Conservation (phyloP, 2,113 vertebrate species). For the Oryzias melastigma region DNA sequence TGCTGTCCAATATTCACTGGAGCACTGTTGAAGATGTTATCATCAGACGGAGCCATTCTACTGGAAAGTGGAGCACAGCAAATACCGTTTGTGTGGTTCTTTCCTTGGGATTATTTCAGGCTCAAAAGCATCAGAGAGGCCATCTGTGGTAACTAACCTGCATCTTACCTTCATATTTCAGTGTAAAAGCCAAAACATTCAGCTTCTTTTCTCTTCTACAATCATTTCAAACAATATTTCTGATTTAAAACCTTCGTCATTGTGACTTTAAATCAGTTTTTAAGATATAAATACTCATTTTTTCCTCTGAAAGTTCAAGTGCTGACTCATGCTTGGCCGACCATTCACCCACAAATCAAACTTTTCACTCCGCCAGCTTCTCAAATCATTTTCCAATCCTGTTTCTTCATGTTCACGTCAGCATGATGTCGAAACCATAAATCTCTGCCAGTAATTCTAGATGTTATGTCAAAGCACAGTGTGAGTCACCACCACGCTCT, state of each 20-base stretch:
- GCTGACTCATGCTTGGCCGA: slow-evolving; percentile 7
- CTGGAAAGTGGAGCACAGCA: slow-evolving; percentile 41
- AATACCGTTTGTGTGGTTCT: slow-evolving; percentile 15
- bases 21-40: slow-evolving; percentile 28
- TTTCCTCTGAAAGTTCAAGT: too few species aligned
- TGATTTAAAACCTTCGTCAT: too few species aligned
- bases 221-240: too few species aligned
- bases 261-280: too few species aligned
- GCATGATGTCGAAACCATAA: slow-evolving; percentile 35
- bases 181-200: too few species aligned
- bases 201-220: too few species aligned
- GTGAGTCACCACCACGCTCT: background rate
- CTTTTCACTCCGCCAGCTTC: slow-evolving; percentile 9
- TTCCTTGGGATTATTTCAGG: slow-evolving; percentile 37
- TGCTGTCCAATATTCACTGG: slow-evolving; percentile 7
- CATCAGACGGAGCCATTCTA: slow-evolving; percentile 39
- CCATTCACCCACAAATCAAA: slow-evolving; percentile 37
- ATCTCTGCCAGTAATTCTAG: slow-evolving; percentile 29
- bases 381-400: slow-evolving; percentile 49
- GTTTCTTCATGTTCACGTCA: slow-evolving; percentile 31
- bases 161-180: slow-evolving; percentile 10
- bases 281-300: too few species aligned
- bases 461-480: slow-evolving; percentile 11
- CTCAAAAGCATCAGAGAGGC: background rate
- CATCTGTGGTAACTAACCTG: background rate